Evolutionary conservation across 1,140 invertebrate genomes (phyloP).

Genomic region (Drosophila dunni): DNA sequence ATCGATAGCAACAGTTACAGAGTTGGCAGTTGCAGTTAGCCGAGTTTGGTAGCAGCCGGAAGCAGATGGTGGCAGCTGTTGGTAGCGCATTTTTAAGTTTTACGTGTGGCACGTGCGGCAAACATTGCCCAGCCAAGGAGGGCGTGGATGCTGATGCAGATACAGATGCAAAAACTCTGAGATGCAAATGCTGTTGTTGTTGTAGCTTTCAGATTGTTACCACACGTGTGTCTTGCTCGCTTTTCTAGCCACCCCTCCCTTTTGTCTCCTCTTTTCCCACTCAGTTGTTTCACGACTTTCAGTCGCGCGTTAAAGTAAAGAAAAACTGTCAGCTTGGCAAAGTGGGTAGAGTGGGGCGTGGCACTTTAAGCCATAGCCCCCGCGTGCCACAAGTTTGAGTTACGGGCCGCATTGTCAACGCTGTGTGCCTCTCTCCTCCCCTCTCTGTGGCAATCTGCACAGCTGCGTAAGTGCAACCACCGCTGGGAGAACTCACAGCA

Average conservation of each 20-base stretch:
- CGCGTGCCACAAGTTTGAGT: conserved; percentile 38
- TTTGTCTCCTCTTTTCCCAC: no score
- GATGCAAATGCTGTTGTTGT: conserved; percentile 24
- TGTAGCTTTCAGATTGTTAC: conserved; percentile 26
- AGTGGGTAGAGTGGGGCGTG: conserved; percentile 6
- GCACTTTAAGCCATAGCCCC: conserved; percentile 40
- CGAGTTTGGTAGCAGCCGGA: conserved; percentile 43
- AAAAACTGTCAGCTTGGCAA: conserved; percentile 57
- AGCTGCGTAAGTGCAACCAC: conserved; percentile 53
- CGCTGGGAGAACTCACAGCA: conserved; percentile 22
- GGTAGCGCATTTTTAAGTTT: conserved; percentile 70
- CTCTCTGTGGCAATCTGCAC: conserved; percentile 35
- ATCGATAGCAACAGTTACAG: conserved; percentile 69
- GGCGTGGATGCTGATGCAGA: conserved; percentile 26
- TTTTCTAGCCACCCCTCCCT: no score
- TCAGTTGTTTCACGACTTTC: conserved; percentile 56
- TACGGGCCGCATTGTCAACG: conserved; percentile 45
- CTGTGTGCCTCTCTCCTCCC: conserved; percentile 5
- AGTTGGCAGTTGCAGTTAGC: conserved; percentile 34
- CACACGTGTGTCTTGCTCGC: conserved; percentile 40
- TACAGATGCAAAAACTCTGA: not conserved
- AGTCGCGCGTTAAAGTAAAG: conserved; percentile 62
- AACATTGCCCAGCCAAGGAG: conserved; percentile 45
- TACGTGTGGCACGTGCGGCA: conserved; percentile 69
- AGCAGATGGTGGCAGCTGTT: conserved; percentile 58